Evolutionary conservation across 1,140 invertebrate genomes (phyloP).

Genomic region (Caenorhabditis elegans): DNA sequence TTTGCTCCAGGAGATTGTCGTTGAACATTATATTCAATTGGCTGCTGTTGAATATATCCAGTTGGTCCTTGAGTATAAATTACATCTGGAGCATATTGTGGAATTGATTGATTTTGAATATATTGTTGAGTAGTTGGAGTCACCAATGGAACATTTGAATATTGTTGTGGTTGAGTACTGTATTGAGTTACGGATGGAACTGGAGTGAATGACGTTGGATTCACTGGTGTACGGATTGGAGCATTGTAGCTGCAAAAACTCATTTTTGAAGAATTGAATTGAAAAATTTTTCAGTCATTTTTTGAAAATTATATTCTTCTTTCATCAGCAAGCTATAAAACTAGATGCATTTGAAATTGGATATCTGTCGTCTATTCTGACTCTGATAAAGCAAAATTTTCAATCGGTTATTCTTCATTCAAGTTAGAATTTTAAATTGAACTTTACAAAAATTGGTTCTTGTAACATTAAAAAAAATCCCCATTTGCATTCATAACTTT

Average conservation of each 20-base stretch:
- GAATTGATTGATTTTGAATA: background rate
- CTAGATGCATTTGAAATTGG: no score
- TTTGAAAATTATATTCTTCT: no score
- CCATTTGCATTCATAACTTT: no score
- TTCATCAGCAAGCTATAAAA: no score
- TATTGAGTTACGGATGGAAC: background rate
- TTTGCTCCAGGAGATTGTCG: background rate
- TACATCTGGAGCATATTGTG: slow-evolving; percentile 9
- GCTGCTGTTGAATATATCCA: slow-evolving; percentile 11
- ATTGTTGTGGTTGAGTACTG: background rate
- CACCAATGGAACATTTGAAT: background rate
- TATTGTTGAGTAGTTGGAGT: slow-evolving; percentile 23
- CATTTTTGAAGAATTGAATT: background rate
- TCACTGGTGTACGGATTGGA: background rate
- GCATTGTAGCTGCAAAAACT: background rate
- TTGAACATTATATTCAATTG: background rate
- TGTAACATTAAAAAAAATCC: no score
- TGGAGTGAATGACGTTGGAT: background rate
- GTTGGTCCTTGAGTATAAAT: slow-evolving; percentile 3
- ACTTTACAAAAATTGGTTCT: no score
- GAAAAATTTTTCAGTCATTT: no score
- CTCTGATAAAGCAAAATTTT: no score
- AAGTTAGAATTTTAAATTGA: no score
- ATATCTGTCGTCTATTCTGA: no score
- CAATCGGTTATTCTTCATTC: no score